Evolutionary conservation across 2,888 invertebrate genomes (phyloP), one percentile per base, ranked within the genome.

Genomic region (Cheilosia vulpina): DNA sequence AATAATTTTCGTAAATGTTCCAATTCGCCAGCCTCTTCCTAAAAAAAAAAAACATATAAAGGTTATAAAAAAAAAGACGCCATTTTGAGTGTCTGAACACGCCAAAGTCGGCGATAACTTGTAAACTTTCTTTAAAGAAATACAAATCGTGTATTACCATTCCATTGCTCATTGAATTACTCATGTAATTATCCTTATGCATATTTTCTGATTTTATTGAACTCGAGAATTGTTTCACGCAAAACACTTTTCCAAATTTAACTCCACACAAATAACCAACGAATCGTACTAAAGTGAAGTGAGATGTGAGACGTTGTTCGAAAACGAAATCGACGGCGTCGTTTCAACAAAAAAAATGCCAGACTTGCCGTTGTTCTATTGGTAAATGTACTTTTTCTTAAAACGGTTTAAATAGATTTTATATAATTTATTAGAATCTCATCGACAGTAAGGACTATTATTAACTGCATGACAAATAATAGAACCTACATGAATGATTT

Each of bases 1-100:
- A 91, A 91, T 69, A 91, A 89, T 88, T 91, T 91, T 17, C 90
- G 88, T 76, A 91, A 89, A 80, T 91, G 90, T 57, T 91, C 87
- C 60, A 78, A 53, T 50, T 87, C 87, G 11, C 55, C 31, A 27
- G 47, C 24, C 53, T 81, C 81, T 34, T 73, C 91, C 66, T 82
- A 38, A 31, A 45, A 31, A 43, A 24, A 68, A 62, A 62, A 45
- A 58, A 53, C 31, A 45, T 19, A 50, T 15, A 63, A 13, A 38
- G 13, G 38, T 57, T n/a, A 21, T 19, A 17, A 34, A 47, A 17
- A 34, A 47, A 6, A 41, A 71, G 73, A 47, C 84, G 84, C 84
- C 84, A 84, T 84, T 80, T 84, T 84, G 75, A 4, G 21, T 45
- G 17, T 13, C 38, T 21, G 21, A 17, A 47, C 50, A 45, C n/a